phyloP scores from a whole-genome alignment of 2,113 vertebrate species.

The Fulica atra region DNA sequence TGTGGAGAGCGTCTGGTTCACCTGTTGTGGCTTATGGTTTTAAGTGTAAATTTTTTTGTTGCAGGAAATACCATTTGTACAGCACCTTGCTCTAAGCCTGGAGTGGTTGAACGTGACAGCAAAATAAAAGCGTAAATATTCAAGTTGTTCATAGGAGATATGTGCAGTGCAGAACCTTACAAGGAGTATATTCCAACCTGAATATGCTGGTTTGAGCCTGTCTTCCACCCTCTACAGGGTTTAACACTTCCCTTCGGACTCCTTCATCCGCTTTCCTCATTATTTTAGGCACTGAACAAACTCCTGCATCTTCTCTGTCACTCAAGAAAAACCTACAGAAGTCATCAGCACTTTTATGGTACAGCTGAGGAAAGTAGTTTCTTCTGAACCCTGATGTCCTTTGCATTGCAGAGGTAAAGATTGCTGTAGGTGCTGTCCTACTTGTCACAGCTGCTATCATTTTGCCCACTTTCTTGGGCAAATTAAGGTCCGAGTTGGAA shows the following conservation, averaged over 20 bases:
- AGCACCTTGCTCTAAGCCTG: not conserved
- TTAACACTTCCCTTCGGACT: not conserved
- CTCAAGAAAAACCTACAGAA: not conserved
- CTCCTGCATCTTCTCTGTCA: not conserved
- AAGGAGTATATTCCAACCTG: not conserved
- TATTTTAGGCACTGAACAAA: not conserved
- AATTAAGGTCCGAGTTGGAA: not conserved
- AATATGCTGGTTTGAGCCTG: not conserved
- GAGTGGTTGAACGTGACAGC: not conserved
- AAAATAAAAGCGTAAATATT: not conserved
- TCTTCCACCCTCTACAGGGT: not conserved
- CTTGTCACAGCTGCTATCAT: not conserved
- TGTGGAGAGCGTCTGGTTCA: not conserved
- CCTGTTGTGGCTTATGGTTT: not conserved
- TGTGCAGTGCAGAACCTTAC: not conserved
- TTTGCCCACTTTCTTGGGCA: not conserved
- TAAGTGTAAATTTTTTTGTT: not conserved
- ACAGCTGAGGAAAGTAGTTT: not conserved
- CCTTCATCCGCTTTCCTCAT: not conserved
- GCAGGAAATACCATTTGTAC: not conserved
- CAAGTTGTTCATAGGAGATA: not conserved
- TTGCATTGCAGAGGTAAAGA: not conserved
- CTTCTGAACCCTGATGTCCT: not conserved
- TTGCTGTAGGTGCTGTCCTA: not conserved
- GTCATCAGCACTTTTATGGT: not conserved